Evolutionary conservation across 2,888 invertebrate species (phyloP).

Genomic region (Chaetogeoica ovagalla): DNA sequence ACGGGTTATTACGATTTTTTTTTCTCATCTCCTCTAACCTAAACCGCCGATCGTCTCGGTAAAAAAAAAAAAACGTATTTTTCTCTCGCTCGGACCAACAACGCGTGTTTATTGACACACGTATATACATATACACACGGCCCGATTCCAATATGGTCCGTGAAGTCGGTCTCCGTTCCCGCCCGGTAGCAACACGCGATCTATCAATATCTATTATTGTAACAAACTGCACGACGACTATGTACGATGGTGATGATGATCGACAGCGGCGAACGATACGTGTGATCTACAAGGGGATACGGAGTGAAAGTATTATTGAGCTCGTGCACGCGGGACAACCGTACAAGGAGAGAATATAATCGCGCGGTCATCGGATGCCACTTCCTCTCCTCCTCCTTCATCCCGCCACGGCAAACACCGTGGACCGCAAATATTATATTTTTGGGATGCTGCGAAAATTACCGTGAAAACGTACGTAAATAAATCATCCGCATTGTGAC

Average conservation of each 20-base stretch:
- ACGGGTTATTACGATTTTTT: too few species aligned
- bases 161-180: background rate
- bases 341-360: constrained; percentile 11
- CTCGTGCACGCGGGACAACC: background rate
- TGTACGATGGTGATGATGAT: constrained; percentile 23
- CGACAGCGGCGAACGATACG: constrained; percentile 13
- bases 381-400: too few species aligned
- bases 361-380: constrained; percentile 36
- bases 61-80: too few species aligned
- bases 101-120: too few species aligned
- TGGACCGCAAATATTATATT: background rate
- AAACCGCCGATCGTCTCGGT: too few species aligned
- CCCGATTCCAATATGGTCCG: background rate
- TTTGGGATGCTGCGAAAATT: constrained; percentile 43
- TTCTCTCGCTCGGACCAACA: too few species aligned
- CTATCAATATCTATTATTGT: constrained; percentile 25
- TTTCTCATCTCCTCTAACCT: too few species aligned
- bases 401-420: background rate
- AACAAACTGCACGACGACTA: too few species aligned
- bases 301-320: constrained; percentile 44
- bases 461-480: constrained; percentile 29
- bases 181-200: constrained; percentile 15
- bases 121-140: background rate
- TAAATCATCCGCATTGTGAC: background rate
- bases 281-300: constrained; percentile 49